Evolutionary conservation across 2,797 vertebrate species (phyloP), one percentile per base, ranked within the genome.

Genomic region (Gobionotothen gibberifrons): DNA sequence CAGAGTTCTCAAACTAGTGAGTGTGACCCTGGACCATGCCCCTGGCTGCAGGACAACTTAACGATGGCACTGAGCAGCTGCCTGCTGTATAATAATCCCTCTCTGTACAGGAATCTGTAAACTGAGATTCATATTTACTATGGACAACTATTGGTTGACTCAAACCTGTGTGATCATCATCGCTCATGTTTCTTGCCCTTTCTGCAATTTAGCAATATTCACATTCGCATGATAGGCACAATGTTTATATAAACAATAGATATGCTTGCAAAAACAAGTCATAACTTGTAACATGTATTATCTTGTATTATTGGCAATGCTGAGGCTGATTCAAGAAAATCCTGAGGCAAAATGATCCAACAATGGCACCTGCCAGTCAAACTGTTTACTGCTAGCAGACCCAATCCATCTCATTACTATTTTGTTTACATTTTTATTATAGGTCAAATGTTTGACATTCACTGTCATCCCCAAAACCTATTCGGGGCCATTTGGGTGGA

Each of bases 311-410:
- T 1, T 19, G 22, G 1, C 40, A 47, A 32, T 22, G 13, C 5
- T 68, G 43, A 48, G 2, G 11, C 15, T 17, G 26, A 19, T 49
- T 32, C 1, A 39, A 4, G 12, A 61, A 6, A 6, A 36, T 9
- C 32, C 32, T 2, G 32, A 36, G 32, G 6, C 4, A 2, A 63
- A 55, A 4, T 61, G 32, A 69, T 26, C 19, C 12, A 43, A n/a
- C 29, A 1, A 19, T n/a, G 53, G 54, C 60, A 74, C 21, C 39
- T 48, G 55, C 43, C 36, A 26, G 12, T 54, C 65, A 52, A 21
- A 47, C 55, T 5, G n/a, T 21, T 39, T 52, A 7, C 26, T 39
- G 7, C 40, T 58, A 16, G 49, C 9, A 69, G 15, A 59, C 47
- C 19, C 29, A 63, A 6, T 5, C 32, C 46, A 19, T 19, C n/a